Percentiles rank a stretch among this genome's conserved stretches.
These are phyloP conservation scores for Equus quagga DNA, from an alignment of 2,113 vertebrate genomes.

Conservation along the genomic window DNA sequence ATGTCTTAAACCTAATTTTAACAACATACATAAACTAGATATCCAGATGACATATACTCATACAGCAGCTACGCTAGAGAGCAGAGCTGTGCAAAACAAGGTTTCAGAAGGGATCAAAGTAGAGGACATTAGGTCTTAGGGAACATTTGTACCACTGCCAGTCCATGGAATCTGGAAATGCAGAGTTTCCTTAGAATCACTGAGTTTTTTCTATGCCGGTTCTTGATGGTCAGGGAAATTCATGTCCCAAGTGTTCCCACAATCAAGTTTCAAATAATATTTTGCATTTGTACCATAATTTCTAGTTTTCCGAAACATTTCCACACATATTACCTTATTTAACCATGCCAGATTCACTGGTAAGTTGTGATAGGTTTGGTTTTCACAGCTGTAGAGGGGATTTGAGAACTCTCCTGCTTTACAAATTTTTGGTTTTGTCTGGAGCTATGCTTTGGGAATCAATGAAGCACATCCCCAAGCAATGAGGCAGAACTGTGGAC, in stretches of 20 bases:
- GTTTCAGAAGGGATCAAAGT: constrained; percentile 17
- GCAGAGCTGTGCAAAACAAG: not conserved
- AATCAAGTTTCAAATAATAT: not conserved
- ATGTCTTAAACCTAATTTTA: not conserved
- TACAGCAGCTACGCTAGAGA: not conserved
- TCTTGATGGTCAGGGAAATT: constrained; percentile 26
- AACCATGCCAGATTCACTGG: not conserved
- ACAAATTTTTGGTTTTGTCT: constrained; percentile 76
- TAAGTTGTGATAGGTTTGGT: constrained; percentile 54
- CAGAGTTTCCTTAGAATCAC: not conserved
- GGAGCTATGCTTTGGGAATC: constrained; percentile 72
- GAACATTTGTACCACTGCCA: not conserved
- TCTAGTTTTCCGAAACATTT: constrained; percentile 13
- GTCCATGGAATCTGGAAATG: constrained; percentile 18
- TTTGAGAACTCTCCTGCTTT: constrained; percentile 54
- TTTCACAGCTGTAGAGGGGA: constrained; percentile 79
- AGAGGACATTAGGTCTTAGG: not conserved
- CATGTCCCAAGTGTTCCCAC: not conserved
- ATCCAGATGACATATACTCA: not conserved
- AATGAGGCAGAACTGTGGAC: constrained; percentile 81
- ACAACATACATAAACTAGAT: not conserved
- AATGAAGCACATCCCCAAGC: constrained; percentile 72
- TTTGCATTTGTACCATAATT: constrained; percentile 25
- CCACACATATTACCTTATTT: constrained; percentile 46
- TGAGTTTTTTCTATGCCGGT: not conserved